Base-by-base conservation (phyloP, 2,797 vertebrate species). In the Zalophus californianus region DNA sequence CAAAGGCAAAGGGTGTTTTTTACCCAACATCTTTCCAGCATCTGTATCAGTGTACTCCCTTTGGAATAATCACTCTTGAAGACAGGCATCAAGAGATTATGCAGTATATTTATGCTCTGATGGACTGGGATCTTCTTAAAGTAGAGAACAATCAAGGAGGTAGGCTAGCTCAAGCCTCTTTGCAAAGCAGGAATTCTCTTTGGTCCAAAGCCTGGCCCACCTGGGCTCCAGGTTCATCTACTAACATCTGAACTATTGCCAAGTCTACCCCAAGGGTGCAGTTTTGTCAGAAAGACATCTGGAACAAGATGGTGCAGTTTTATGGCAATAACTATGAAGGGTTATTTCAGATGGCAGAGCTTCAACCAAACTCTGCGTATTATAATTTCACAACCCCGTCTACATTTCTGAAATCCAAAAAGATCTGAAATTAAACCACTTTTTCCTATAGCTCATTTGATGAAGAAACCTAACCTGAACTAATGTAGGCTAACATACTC, bases 251-350 rank as follows among this genome's bases (percentile, higher is more conserved):
- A 38, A 14, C 20, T 20, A 3, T 14, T 29, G 2, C 32, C 38
- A 5, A 23, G 27, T 32, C 29, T 14, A 29, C 25, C 58, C 13
- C 3, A 6, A 3, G 25, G 14, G 14, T 54, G 3, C 4, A 2
- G 1, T 0, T 0, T 4, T 58, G 2, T 75, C 35, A 44, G n/a
- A 66, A 82, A 10, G n/a, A n/a, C 50, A 13, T 10, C 10, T n/a
- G 35, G 27, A 68, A 12, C 4, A 52, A 25, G n/a, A 13, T 4
- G 5, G 10, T 6, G 62, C 62, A 48, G 0, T 35, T 1, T 7
- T 2, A 27, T 1, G 32, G 27, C 27, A 35, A 27, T 32, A n/a
- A 44, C 10, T 38, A 70, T 0, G 8, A 62, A 80, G 7, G 8
- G 29, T 56, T 38, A 70, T 60, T 85, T 94, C 72, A 62, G 50